A percentile compares a stretch with the other conserved stretches of the same genome.
Conservation (phyloP, 2,888 invertebrate genomes). For the Mellilla xanthometata region DNA sequence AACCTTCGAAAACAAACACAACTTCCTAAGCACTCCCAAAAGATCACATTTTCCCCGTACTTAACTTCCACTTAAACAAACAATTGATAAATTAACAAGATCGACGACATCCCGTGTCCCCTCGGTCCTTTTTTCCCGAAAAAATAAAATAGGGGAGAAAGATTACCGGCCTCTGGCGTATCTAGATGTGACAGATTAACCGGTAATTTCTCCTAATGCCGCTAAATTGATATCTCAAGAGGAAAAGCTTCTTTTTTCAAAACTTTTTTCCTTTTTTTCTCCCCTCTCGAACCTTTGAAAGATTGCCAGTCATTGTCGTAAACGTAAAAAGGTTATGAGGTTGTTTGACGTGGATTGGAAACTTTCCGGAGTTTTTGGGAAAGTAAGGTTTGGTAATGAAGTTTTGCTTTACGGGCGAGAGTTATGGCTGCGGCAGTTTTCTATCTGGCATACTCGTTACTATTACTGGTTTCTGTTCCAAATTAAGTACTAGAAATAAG, state of each 20-base stretch:
- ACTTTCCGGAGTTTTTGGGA: slow-evolving; percentile 20
- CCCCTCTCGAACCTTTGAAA: slow-evolving; percentile 49
- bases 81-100: slow-evolving; percentile 75
- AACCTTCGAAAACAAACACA: not conserved
- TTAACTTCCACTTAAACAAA: slow-evolving; percentile 57
- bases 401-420: slow-evolving; percentile 12
- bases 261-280: slow-evolving; percentile 40
- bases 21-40: slow-evolving; percentile 1
- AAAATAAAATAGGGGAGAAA: slow-evolving; percentile 64
- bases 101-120: slow-evolving; percentile 54
- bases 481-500: no score
- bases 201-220: slow-evolving; percentile 61
- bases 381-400: slow-evolving; percentile 12
- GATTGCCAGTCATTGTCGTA: slow-evolving; percentile 65
- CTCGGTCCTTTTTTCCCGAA: slow-evolving; percentile 47
- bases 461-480: no score
- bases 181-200: slow-evolving; percentile 79
- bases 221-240: slow-evolving; percentile 79
- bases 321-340: slow-evolving; percentile 37
- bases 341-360: slow-evolving; percentile 53
- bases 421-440: slow-evolving; percentile 8
- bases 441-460: not conserved
- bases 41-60: slow-evolving; percentile 35
- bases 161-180: slow-evolving; percentile 65
- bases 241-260: slow-evolving; percentile 48